Evolutionary conservation across 2,888 invertebrate species (phyloP).

Genomic region (Drosophila helvetica): DNA sequence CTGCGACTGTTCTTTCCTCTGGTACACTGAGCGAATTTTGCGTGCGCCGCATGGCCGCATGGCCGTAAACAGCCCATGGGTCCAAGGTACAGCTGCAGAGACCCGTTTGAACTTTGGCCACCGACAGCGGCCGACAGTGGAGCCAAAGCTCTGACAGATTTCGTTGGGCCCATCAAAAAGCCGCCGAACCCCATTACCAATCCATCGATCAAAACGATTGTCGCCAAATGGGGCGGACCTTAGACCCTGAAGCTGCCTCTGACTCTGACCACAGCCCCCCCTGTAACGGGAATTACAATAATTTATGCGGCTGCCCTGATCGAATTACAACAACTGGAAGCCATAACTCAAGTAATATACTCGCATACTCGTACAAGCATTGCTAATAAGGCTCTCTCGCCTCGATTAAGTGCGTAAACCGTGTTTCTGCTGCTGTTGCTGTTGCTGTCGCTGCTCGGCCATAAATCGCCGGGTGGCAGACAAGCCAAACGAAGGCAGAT

Average conservation of each 20-base stretch:
- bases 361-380: slow-evolving; percentile 25
- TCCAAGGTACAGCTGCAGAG: slow-evolving; percentile 58
- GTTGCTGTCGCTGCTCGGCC: slow-evolving; percentile 41
- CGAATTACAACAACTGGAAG: slow-evolving; percentile 50
- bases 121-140: slow-evolving; percentile 17
- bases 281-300: slow-evolving; percentile 59
- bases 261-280: slow-evolving; percentile 4
- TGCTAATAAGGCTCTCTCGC: slow-evolving; percentile 45
- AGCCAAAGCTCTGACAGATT: slow-evolving; percentile 53
- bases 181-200: slow-evolving; percentile 60
- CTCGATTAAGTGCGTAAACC: slow-evolving; percentile 60
- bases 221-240: slow-evolving; percentile 39
- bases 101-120: slow-evolving; percentile 61
- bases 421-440: slow-evolving; percentile 35
- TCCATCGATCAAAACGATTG: slow-evolving; percentile 63
- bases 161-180: slow-evolving; percentile 47
- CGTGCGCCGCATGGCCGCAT: slow-evolving; percentile 10
- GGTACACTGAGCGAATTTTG: slow-evolving; percentile 22
- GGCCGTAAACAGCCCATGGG: slow-evolving; percentile 47
- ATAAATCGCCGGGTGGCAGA: slow-evolving; percentile 62
- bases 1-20: slow-evolving; percentile 8
- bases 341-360: slow-evolving; percentile 61
- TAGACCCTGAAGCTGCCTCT: slow-evolving; percentile 25
- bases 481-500: slow-evolving; percentile 70
- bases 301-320: slow-evolving; percentile 62